Conservation (phyloP, 2,113 vertebrate genomes). For the Balaeniceps rex region DNA sequence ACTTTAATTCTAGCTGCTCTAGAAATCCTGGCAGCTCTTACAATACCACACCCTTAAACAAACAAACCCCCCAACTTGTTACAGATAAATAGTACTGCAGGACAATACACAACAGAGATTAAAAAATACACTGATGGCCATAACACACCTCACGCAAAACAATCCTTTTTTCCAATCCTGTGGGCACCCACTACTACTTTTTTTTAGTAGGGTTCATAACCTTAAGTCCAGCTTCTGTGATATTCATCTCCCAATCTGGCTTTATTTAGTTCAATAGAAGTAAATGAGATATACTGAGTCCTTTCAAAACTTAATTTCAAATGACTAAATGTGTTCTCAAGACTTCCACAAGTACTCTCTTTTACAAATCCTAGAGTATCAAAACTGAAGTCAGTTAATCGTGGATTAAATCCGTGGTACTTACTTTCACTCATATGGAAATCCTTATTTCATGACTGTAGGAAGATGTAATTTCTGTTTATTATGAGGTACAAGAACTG, state of each 20-base stretch:
- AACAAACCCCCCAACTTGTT: not conserved
- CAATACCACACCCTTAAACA: not conserved
- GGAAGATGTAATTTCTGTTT: not conserved
- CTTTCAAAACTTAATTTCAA: not conserved
- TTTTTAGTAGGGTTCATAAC: not conserved
- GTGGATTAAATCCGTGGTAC: not conserved
- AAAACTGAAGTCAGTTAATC: not conserved
- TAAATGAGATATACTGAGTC: not conserved
- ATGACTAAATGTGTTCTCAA: not conserved
- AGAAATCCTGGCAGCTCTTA: not conserved
- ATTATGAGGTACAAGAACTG: not conserved
- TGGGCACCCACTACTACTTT: accelerated
- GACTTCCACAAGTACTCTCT: not conserved
- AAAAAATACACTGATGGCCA: not conserved
- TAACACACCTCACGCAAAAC: not conserved
- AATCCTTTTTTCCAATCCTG: not conserved
- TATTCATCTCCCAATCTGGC: not conserved
- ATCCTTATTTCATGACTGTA: not conserved
- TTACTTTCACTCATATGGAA: not conserved
- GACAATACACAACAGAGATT: not conserved
- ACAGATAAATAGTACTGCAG: not conserved
- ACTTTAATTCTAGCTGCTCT: not conserved
- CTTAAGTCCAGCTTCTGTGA: not conserved
- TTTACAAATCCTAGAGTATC: not conserved
- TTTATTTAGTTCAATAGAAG: not conserved